These are phyloP conservation scores for Gila robusta DNA, from an alignment of 2,797 vertebrate genomes.

Conservation along the genomic window DNA sequence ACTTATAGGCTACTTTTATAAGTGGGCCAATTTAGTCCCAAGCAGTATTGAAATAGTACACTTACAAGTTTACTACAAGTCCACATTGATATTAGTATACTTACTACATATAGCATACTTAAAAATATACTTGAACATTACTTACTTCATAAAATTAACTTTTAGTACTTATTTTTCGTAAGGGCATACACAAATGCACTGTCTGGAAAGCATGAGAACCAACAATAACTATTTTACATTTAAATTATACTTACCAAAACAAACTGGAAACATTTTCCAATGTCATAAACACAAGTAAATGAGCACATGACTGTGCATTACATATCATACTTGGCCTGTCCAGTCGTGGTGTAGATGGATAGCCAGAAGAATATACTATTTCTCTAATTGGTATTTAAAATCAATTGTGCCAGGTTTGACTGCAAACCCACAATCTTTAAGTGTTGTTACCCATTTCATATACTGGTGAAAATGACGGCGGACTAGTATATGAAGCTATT, in stretches of 20 bases:
- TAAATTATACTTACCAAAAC: neutral
- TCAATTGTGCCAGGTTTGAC: neutral
- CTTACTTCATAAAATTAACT: too few relatives aligned
- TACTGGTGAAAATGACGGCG: neutral
- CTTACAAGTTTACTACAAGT: too few relatives aligned
- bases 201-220: neutral
- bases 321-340: neutral
- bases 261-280: neutral
- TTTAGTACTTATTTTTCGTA: too few relatives aligned
- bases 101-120: too few relatives aligned
- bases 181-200: neutral
- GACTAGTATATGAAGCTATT: neutral
- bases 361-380: neutral
- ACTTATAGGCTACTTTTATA: too few relatives aligned
- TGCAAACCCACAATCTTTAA: slow-evolving; percentile 19
- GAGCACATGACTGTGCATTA: neutral
- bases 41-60: too few relatives aligned
- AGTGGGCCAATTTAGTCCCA: too few relatives aligned
- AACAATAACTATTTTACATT: neutral
- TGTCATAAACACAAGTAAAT: neutral
- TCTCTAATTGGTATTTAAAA: slow-evolving; percentile 4
- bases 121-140: too few relatives aligned
- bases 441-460: neutral
- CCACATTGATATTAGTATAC: too few relatives aligned
- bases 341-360: neutral